These are phyloP conservation scores for Otis tarda DNA, from an alignment of 2,113 vertebrate species.

Conservation along the genomic window DNA sequence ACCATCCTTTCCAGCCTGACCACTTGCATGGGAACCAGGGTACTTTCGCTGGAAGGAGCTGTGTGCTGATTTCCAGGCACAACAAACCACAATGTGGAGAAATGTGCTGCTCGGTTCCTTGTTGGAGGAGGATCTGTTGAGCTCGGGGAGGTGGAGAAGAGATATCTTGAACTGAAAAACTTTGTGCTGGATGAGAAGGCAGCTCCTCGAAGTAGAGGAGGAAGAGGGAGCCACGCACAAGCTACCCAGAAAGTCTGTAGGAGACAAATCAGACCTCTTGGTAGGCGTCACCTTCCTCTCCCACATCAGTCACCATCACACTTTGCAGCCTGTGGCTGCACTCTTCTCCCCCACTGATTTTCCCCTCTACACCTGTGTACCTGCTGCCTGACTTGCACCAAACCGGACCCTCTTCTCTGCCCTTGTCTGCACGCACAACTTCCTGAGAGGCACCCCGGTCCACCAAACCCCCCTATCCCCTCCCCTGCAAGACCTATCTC, in stretches of 20 bases:
- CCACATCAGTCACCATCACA: accelerated
- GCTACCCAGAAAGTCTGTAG: neutral
- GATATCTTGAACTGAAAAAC: neutral
- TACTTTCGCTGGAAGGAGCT: neutral
- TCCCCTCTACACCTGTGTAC: neutral
- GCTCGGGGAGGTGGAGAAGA: neutral
- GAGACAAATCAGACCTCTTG: neutral
- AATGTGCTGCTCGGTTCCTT: neutral
- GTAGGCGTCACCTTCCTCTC: neutral
- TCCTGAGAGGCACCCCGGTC: neutral
- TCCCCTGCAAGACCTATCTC: neutral
- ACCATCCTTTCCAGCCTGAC: neutral
- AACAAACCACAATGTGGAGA: neutral
- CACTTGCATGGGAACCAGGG: neutral
- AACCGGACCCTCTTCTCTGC: neutral
- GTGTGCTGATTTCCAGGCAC: neutral
- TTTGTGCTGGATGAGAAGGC: neutral
- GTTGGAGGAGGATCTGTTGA: neutral
- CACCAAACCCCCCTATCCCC: neutral
- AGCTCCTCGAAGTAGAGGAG: neutral
- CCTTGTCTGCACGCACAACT: neutral
- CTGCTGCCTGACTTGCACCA: neutral
- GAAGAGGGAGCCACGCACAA: accelerated
- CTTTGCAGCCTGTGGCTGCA: neutral
- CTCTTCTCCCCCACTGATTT: neutral